Evolutionary conservation across 2,888 invertebrate genomes (phyloP).

Genomic region (Diarsia dahlii): DNA sequence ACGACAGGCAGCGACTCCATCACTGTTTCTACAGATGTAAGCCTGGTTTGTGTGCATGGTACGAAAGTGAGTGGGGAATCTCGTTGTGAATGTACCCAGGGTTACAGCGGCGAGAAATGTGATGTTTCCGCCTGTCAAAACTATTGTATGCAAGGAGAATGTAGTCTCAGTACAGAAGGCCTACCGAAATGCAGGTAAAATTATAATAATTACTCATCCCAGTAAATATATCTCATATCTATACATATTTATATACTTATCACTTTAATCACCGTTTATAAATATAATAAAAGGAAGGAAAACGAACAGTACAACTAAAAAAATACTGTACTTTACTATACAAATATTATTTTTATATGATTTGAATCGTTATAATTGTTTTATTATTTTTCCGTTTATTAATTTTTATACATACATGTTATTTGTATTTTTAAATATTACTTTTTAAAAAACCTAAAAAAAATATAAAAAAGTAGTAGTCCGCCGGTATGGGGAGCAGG

Average conservation of each 20-base stretch:
- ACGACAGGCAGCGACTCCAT: neutral
- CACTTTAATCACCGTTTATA: neutral
- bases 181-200: constrained; percentile 1
- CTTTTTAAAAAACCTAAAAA: no score
- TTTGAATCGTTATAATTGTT: no score
- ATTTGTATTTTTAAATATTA: no score
- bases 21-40: neutral
- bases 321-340: neutral
- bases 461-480: no score
- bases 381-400: no score
- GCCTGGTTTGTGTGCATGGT: constrained; percentile 57
- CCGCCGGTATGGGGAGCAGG: no score
- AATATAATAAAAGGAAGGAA: constrained; percentile 2
- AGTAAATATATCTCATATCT: neutral
- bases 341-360: neutral
- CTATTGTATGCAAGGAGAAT: constrained; percentile 16
- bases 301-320: neutral
- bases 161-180: neutral
- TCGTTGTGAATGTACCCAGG: constrained; percentile 9
- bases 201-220: neutral
- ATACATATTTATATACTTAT: neutral
- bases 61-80: neutral
- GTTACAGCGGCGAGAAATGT: constrained; percentile 4
- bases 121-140: constrained; percentile 9
- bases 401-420: no score